These are phyloP conservation scores for Nymphicus hollandicus DNA, from an alignment of 2,113 vertebrate species.

Conservation along the genomic window DNA sequence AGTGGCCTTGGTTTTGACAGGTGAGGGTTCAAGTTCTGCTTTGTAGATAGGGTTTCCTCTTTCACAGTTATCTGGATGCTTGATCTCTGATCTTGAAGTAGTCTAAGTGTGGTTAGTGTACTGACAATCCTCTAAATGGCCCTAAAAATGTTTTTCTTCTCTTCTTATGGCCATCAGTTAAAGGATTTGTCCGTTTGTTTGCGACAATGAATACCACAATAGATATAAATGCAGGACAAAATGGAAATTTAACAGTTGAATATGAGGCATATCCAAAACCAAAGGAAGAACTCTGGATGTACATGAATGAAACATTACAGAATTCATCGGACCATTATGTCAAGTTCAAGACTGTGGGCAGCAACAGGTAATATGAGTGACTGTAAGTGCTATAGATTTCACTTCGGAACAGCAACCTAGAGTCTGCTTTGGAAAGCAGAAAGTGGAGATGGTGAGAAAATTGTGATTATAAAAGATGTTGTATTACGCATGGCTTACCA, in stretches of 20 bases:
- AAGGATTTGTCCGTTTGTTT: slow-evolving; percentile 85
- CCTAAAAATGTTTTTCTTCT: slow-evolving; percentile 28
- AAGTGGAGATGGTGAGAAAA: background rate
- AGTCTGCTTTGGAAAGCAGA: background rate
- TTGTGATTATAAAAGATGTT: background rate
- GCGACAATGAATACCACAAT: slow-evolving; percentile 79
- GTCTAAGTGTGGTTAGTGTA: background rate
- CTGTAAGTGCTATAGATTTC: background rate
- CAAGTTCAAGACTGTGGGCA: slow-evolving; percentile 75
- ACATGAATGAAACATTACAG: slow-evolving; percentile 78
- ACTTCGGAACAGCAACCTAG: background rate
- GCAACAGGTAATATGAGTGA: slow-evolving; percentile 80
- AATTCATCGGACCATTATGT: slow-evolving; percentile 90
- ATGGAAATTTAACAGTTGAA: slow-evolving; percentile 80
- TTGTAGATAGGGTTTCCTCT: slow-evolving; percentile 9
- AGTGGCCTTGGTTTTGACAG: background rate
- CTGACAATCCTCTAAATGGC: background rate
- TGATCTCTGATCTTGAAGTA: background rate
- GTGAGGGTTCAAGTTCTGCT: slow-evolving; percentile 12
- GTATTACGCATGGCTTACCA: background rate
- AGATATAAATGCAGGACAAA: slow-evolving; percentile 88
- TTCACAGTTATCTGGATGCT: background rate
- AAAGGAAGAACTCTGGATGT: slow-evolving; percentile 81
- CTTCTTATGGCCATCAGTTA: slow-evolving; percentile 72
- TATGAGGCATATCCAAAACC: slow-evolving; percentile 90